Percentiles rank a stretch among this genome's conserved stretches.
Conservation (phyloP, 1,140 invertebrate species). For the Gonioctena quinquepunctata region DNA sequence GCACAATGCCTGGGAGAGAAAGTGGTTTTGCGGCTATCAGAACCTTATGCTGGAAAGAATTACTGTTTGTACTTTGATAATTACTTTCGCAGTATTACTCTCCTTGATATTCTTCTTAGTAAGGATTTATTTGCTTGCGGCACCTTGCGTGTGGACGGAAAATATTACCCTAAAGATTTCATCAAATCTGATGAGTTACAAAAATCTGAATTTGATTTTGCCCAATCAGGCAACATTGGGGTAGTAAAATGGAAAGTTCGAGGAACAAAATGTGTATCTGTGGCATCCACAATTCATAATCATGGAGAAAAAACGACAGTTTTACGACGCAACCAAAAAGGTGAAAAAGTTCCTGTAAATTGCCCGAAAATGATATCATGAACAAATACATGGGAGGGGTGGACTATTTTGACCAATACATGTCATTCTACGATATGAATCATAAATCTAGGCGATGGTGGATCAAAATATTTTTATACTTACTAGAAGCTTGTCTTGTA, state of each 20-base stretch:
- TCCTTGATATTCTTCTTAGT: neutral
- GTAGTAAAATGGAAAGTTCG: neutral
- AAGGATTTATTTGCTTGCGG: neutral
- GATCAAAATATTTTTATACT: neutral
- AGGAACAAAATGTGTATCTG: conserved; percentile 1
- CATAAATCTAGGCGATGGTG: conserved; percentile 6
- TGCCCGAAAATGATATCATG: neutral
- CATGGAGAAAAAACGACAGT: neutral
- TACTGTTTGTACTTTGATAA: conserved; percentile 4
- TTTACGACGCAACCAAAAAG: neutral
- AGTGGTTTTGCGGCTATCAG: neutral
- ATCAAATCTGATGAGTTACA: neutral
- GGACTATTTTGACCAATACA: neutral
- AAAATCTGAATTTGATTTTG: conserved; percentile 7
- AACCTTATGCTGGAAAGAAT: neutral
- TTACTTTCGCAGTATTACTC: neutral
- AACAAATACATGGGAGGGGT: conserved; percentile 4
- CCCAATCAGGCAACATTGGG: neutral
- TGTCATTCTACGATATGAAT: conserved; percentile 6
- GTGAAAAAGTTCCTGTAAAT: neutral
- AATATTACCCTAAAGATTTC: neutral
- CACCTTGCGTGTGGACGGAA: neutral
- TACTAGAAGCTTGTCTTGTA: neutral
- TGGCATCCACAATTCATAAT: neutral
- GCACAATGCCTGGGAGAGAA: neutral